phyloP scores from a whole-genome alignment of 2,797 vertebrate genomes.

The Otolemur crassicaudatus region DNA sequence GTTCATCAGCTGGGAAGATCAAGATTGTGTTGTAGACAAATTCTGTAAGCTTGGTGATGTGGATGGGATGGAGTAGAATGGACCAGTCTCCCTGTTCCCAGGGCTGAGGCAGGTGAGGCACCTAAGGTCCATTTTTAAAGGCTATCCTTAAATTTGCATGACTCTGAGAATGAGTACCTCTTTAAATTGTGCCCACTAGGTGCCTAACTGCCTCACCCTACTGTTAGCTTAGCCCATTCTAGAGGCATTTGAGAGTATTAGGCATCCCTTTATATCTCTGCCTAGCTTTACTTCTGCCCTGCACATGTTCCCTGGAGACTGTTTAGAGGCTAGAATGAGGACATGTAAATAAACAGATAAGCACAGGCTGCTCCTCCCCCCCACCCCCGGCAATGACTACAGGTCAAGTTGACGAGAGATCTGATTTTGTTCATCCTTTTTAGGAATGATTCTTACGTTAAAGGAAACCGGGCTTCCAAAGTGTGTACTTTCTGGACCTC shows the following conservation, averaged over 20 bases:
- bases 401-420: neutral
- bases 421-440: conserved; percentile 22
- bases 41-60: neutral
- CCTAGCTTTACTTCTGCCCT: neutral
- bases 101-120: neutral
- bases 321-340: neutral
- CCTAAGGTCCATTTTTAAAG: neutral
- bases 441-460: conserved; percentile 96
- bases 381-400: rapidly evolving
- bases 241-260: neutral
- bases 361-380: neutral
- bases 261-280: neutral
- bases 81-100: neutral
- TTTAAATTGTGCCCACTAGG: neutral
- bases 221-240: neutral
- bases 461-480: conserved; percentile 94
- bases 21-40: neutral
- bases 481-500: conserved; percentile 95
- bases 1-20: neutral
- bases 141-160: too few species aligned
- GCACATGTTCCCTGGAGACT: neutral
- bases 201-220: neutral
- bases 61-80: neutral
- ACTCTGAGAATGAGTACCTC: neutral
- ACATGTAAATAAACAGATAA: neutral